A percentile compares a stretch with the other conserved stretches of the same genome.
Evolutionary conservation across 2,888 invertebrate genomes (phyloP).

Genomic region (Mythimna loreyi): DNA sequence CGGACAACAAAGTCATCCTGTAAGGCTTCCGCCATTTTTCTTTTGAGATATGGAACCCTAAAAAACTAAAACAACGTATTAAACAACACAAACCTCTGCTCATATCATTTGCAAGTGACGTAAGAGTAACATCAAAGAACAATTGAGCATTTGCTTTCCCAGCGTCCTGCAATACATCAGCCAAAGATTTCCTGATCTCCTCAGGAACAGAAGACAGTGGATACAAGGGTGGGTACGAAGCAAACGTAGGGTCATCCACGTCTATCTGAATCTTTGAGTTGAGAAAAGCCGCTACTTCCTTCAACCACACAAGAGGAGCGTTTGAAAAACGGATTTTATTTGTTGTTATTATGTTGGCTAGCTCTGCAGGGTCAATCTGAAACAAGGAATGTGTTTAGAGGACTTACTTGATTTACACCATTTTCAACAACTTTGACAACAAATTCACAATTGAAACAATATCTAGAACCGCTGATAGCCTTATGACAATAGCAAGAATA

Average conservation of each 20-base stretch:
- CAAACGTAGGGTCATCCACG: conserved; percentile 92
- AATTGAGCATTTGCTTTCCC: conserved; percentile 92
- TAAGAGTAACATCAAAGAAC: conserved; percentile 93
- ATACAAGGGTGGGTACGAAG: conserved; percentile 89
- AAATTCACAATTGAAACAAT: too few species aligned
- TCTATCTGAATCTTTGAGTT: conserved; percentile 92
- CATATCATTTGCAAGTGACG: conserved; percentile 93
- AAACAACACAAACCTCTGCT: conserved; percentile 90
- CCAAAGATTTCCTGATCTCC: conserved; percentile 82
- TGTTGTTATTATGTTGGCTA: conserved; percentile 86
- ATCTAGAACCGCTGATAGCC: too few species aligned
- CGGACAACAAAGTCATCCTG: too few species aligned
- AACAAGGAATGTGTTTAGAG: conserved; percentile 59
- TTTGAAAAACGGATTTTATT: conserved; percentile 93
- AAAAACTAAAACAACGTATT: conserved; percentile 9
- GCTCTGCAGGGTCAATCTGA: conserved; percentile 92
- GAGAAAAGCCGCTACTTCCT: conserved; percentile 92
- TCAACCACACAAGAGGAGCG: conserved; percentile 93
- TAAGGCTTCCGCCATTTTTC: too few species aligned
- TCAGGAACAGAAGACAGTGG: conserved; percentile 90
- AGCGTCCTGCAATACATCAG: conserved; percentile 90
- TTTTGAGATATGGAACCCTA: too few species aligned
- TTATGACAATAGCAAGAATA: too few species aligned
- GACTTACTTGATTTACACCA: too few species aligned
- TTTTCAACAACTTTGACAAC: too few species aligned